Conservation (phyloP, 2,113 vertebrate genomes). For the Myrmophylax atrothorax region DNA sequence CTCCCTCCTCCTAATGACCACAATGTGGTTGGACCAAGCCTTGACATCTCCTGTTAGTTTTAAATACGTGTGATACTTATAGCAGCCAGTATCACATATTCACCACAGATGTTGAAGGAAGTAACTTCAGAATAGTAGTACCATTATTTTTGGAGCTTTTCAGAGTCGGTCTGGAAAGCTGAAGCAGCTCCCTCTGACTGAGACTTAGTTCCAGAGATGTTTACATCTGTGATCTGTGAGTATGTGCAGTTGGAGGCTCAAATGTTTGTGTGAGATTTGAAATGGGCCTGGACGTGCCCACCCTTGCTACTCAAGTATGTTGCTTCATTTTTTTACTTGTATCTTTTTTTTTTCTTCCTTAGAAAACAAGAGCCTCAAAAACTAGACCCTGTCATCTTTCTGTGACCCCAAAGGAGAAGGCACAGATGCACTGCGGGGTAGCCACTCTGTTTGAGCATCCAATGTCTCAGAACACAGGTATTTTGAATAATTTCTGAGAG, state of each 20-base stretch:
- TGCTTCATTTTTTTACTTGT: not conserved
- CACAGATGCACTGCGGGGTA: not conserved
- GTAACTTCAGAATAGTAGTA: constrained; percentile 61
- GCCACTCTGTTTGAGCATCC: not conserved
- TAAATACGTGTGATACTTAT: constrained; percentile 41
- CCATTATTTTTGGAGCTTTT: constrained; percentile 2
- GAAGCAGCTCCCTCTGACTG: not conserved
- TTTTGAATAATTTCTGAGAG: not conserved
- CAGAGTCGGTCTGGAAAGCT: not conserved
- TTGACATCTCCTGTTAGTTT: constrained; percentile 51
- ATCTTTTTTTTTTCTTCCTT: not conserved
- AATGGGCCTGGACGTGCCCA: not conserved
- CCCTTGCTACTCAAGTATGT: not conserved
- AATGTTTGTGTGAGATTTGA: not conserved
- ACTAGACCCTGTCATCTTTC: constrained; percentile 1
- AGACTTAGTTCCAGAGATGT: not conserved
- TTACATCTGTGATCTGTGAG: not conserved
- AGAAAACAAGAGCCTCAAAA: constrained; percentile 51
- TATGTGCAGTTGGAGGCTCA: not conserved
- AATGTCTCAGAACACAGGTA: constrained; percentile 38
- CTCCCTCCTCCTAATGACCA: constrained; percentile 61
- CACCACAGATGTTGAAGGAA: constrained; percentile 53
- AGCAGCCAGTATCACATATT: constrained; percentile 35
- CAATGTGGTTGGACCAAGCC: constrained; percentile 45
- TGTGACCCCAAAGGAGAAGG: constrained; percentile 37